Conservation (phyloP, 2,888 invertebrate species). For the Dinocampus coccinellae region DNA sequence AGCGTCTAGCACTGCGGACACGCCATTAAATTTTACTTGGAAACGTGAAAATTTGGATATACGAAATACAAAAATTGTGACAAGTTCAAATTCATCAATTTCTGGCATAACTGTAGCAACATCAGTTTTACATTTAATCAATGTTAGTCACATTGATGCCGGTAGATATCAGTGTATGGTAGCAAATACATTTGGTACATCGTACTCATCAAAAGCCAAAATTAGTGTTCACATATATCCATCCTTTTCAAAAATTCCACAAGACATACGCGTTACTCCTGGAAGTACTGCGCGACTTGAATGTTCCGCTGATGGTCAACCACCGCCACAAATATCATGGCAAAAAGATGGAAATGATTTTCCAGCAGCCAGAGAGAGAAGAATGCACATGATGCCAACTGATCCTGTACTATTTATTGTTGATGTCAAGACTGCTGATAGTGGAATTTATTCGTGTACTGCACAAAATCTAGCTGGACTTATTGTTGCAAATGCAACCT, state of each 20-base stretch:
- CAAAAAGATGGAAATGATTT: conserved; percentile 94
- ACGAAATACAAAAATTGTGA: conserved; percentile 65
- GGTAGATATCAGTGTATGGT: conserved; percentile 95
- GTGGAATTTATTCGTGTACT: conserved; percentile 93
- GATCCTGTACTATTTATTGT: conserved; percentile 94
- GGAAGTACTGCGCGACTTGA: conserved; percentile 90
- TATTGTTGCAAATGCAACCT: conserved; percentile 87
- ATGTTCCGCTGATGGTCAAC: conserved; percentile 92
- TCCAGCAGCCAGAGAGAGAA: conserved; percentile 92
- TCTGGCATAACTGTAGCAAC: conserved; percentile 77
- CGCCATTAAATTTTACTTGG: conserved; percentile 87
- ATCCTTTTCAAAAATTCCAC: conserved; percentile 85
- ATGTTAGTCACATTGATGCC: conserved; percentile 84
- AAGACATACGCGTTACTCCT: conserved; percentile 85
- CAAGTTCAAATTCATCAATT: conserved; percentile 68
- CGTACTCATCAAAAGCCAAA: conserved; percentile 88
- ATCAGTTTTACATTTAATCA: conserved; percentile 80
- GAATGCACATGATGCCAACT: conserved; percentile 92
- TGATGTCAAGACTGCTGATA: conserved; percentile 89
- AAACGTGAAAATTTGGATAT: conserved; percentile 85
- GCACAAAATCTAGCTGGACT: conserved; percentile 92
- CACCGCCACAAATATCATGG: conserved; percentile 90
- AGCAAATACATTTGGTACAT: conserved; percentile 88
- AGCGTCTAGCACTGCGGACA: conserved; percentile 83
- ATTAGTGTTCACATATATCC: conserved; percentile 92